Evolutionary conservation across 2,888 invertebrate genomes (phyloP), one percentile per base, ranked within the genome.

Genomic region (Zootermopsis nevadensis): DNA sequence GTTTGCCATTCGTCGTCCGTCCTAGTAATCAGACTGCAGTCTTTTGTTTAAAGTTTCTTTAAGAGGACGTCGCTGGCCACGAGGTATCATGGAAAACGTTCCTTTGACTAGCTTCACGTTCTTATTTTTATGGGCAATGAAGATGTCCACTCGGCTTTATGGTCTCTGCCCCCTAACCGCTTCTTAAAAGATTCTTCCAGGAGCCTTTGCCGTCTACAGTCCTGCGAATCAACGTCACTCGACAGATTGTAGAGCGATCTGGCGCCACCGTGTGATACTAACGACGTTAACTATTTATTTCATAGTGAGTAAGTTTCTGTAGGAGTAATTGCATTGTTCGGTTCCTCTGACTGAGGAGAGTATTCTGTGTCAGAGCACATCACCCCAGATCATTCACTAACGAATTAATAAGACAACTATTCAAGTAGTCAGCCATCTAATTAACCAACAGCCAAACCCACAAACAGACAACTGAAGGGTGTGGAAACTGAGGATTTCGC

Each of bases 261-360:
- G 74, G 74, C 74, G 74, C 74, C 74, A 74, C 74, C 33, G 74
- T 69, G 69, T 74, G 74, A 74, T 74, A 38, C n/a, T 74, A n/a
- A 74, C 74, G 38, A 74, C n/a, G 38, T 74, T 74, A 74, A 74
- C 22, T 74, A 74, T 74, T 74, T 74, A 38, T 74, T 38, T 74
- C 74, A 74, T 38, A 74, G 74, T 33, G 31, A 69, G 22, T 33
- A 69, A 22, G 22, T 4, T 22, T 3, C 69, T 33, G 15, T 33
- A n/a, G 69, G 33, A 69, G 69, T 38, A 74, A 74, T 74, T 74
- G 74, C n/a, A 38, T 74, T 74, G n/a, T 35, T 8, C 74, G 33
- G 74, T 74, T 35, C 74, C 2, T 74, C 4, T n/a, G 35, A 42
- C 38, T 74, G 24, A 24, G 33, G 12, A n/a, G 74, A 38, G 74